These are phyloP conservation scores for Pomacea maculata DNA, from an alignment of 1,140 invertebrate species.

Conservation along the genomic window DNA sequence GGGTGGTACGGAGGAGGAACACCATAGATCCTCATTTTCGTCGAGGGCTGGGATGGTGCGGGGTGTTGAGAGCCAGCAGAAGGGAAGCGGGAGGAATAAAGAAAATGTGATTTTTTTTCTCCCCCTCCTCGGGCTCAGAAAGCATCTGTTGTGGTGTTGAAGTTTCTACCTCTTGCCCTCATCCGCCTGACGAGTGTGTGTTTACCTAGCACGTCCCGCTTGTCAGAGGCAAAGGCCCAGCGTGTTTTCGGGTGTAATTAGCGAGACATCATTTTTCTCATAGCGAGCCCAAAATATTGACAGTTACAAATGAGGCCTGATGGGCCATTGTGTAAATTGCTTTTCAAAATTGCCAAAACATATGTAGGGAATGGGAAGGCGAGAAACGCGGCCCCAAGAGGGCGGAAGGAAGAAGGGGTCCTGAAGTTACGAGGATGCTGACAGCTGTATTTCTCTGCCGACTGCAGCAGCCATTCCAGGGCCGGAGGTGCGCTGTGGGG, in stretches of 20 bases:
- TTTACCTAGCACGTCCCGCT: constrained; percentile 12
- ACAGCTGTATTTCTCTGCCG: constrained; percentile 8
- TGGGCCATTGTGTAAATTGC: constrained; percentile 26
- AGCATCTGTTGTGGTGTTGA: constrained; percentile 14
- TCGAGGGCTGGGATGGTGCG: neutral
- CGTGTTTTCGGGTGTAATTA: constrained; percentile 24
- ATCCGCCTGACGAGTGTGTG: constrained; percentile 7
- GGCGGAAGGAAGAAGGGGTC: neutral
- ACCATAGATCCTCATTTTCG: too few relatives aligned
- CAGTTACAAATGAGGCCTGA: constrained; percentile 27
- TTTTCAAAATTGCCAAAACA: constrained; percentile 24
- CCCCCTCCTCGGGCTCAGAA: neutral
- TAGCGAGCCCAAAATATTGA: constrained; percentile 25
- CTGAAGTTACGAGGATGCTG: constrained; percentile 1
- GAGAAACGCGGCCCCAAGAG: neutral
- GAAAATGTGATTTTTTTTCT: neutral
- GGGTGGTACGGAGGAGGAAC: neutral
- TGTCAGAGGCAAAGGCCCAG: constrained; percentile 1
- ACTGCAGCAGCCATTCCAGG: constrained; percentile 7
- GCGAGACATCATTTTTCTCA: constrained; percentile 24
- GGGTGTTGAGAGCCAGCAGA: neutral
- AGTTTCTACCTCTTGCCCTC: neutral
- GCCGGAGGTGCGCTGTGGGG: neutral
- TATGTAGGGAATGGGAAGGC: constrained; percentile 17
- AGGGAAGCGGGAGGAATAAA: neutral